Percentiles rank a stretch among this genome's conserved stretches.
These are phyloP conservation scores for Galaxias olidus DNA, from an alignment of 2,797 vertebrate genomes.

Conservation along the genomic window DNA sequence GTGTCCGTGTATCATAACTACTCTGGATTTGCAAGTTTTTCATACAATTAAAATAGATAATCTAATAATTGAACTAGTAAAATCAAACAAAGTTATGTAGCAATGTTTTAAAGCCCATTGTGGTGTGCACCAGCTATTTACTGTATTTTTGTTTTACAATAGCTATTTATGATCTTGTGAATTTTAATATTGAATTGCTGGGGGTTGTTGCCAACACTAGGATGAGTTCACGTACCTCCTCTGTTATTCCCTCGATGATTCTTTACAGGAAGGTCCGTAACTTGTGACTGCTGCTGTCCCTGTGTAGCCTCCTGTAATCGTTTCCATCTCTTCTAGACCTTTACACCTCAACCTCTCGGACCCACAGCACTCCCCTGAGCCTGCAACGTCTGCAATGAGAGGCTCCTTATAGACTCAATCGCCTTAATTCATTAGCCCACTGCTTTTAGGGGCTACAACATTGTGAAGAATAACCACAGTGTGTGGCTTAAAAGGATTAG, in stretches of 20 bases:
- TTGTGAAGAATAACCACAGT: slow-evolving; percentile 57
- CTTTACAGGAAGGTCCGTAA: slow-evolving; percentile 36
- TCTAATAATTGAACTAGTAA: too few relatives aligned
- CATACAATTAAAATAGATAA: too few relatives aligned
- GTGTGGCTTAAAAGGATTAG: slow-evolving; percentile 13
- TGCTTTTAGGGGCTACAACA: slow-evolving; percentile 35
- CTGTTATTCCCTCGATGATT: slow-evolving; percentile 18
- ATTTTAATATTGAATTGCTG: slow-evolving; percentile 11
- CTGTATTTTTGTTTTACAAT: too few relatives aligned
- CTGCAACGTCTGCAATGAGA: slow-evolving; percentile 35
- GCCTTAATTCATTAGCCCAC: slow-evolving; percentile 59
- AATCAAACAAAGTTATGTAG: too few relatives aligned
- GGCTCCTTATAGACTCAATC: slow-evolving; percentile 54
- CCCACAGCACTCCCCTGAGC: slow-evolving; percentile 44
- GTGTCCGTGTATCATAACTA: too few relatives aligned
- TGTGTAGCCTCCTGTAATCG: too few relatives aligned
- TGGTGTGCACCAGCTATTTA: too few relatives aligned
- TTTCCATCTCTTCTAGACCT: slow-evolving; percentile 25
- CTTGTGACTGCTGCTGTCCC: slow-evolving; percentile 12
- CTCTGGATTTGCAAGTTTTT: too few relatives aligned
- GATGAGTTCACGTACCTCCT: slow-evolving; percentile 47
- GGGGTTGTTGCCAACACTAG: slow-evolving; percentile 2
- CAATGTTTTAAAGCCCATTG: too few relatives aligned
- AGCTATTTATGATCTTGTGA: too few relatives aligned
- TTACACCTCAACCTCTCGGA: slow-evolving; percentile 58